Evolutionary conservation across 2,113 vertebrate species (phyloP).

Genomic region (Ptilorrhoa leucosticta): DNA sequence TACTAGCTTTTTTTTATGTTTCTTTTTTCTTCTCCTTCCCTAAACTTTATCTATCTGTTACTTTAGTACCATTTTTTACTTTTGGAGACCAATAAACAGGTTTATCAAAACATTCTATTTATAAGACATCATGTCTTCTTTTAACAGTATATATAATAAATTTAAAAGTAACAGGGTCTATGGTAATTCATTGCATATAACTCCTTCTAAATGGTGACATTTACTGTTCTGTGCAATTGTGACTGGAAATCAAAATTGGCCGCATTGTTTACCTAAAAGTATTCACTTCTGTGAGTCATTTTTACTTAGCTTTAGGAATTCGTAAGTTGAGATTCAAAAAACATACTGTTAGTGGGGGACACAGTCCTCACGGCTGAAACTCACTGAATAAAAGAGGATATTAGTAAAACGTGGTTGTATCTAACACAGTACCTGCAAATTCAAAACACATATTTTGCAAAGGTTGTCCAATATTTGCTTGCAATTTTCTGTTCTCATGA

Average conservation of each 20-base stretch:
- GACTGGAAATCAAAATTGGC: neutral
- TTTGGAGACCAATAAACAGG: neutral
- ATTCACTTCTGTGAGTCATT: neutral
- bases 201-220: neutral
- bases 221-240: neutral
- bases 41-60: neutral
- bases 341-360: neutral
- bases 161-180: neutral
- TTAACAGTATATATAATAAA: neutral
- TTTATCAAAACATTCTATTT: neutral
- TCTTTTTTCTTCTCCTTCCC: neutral
- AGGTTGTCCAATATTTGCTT: neutral
- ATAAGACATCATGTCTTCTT: neutral
- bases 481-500: neutral
- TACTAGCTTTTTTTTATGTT: accelerated
- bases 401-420: neutral
- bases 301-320: neutral
- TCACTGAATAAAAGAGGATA: neutral
- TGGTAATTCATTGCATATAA: neutral
- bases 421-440: neutral
- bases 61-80: neutral
- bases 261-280: neutral
- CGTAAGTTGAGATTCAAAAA: neutral
- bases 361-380: neutral
- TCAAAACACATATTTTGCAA: neutral